phyloP scores from a whole-genome alignment of 2,113 vertebrate genomes.

The Pandion haliaetus region DNA sequence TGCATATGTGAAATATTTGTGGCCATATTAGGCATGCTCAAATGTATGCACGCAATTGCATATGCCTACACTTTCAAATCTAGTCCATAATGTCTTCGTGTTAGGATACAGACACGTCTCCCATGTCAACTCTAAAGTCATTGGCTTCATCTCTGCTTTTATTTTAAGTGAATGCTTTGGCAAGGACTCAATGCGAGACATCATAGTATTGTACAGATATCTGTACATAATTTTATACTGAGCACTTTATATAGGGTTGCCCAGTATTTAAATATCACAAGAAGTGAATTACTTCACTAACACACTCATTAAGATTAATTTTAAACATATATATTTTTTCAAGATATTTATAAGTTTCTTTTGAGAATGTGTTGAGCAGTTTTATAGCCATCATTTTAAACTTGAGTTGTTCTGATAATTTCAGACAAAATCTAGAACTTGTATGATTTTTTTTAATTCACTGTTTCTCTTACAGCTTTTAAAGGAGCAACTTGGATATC shows the following conservation, averaged over 20 bases:
- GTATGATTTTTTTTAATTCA: background rate
- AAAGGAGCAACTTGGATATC: background rate
- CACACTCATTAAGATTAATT: background rate
- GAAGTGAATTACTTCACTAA: background rate
- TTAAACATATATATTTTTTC: background rate
- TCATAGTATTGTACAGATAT: background rate
- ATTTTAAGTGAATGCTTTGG: background rate
- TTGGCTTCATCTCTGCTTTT: background rate
- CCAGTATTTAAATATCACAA: background rate
- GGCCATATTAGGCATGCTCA: background rate
- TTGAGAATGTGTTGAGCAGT: background rate
- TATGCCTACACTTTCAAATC: background rate
- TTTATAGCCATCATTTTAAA: background rate
- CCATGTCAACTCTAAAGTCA: background rate
- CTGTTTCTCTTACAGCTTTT: background rate
- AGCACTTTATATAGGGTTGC: background rate
- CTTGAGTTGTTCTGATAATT: background rate
- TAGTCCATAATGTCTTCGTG: background rate
- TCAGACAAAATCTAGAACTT: background rate
- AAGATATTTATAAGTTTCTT: background rate
- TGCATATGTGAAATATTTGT: constrained; percentile 31
- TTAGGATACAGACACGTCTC: background rate
- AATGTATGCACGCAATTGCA: background rate
- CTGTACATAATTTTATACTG: background rate
- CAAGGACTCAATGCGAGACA: background rate